Conservation (phyloP, 2,797 vertebrate genomes). For the Gallinago stenura region DNA sequence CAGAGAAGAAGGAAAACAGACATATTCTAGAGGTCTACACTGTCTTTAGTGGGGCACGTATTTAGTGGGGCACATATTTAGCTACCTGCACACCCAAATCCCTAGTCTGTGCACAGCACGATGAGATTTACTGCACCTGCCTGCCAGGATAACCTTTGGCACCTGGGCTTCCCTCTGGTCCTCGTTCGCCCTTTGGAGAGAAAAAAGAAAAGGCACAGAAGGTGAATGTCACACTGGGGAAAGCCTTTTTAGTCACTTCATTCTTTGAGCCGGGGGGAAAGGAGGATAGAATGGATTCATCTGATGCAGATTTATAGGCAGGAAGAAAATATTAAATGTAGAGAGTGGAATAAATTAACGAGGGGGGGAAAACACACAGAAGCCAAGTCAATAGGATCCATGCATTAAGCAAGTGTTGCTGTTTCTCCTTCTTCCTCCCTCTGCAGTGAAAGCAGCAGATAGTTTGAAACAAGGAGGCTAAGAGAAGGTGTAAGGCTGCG, state of each 20-base stretch:
- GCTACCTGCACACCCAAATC: constrained; percentile 63
- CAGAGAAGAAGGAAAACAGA: background rate
- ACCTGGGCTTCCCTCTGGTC: constrained; percentile 92
- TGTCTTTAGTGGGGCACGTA: background rate
- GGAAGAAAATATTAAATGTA: background rate
- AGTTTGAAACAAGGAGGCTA: constrained; percentile 57
- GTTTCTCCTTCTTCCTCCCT: background rate
- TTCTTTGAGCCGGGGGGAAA: background rate
- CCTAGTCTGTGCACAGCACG: constrained; percentile 82
- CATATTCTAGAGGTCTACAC: background rate
- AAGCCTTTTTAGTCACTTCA: background rate
- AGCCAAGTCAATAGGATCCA: constrained; percentile 25
- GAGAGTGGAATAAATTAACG: background rate
- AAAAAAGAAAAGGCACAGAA: constrained; percentile 27
- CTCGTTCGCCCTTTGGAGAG: constrained; percentile 87
- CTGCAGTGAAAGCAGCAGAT: constrained; percentile 17
- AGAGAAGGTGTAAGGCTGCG: constrained; percentile 70
- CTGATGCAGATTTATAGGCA: background rate
- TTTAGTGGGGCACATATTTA: background rate
- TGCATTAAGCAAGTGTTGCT: background rate
- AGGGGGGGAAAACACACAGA: background rate
- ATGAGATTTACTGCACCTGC: constrained; percentile 99
- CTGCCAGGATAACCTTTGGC: constrained; percentile 99
- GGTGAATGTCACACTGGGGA: background rate
- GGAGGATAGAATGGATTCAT: background rate